These are phyloP conservation scores for Rhagologus leucostigma DNA, from an alignment of 2,113 vertebrate genomes.

Conservation along the genomic window DNA sequence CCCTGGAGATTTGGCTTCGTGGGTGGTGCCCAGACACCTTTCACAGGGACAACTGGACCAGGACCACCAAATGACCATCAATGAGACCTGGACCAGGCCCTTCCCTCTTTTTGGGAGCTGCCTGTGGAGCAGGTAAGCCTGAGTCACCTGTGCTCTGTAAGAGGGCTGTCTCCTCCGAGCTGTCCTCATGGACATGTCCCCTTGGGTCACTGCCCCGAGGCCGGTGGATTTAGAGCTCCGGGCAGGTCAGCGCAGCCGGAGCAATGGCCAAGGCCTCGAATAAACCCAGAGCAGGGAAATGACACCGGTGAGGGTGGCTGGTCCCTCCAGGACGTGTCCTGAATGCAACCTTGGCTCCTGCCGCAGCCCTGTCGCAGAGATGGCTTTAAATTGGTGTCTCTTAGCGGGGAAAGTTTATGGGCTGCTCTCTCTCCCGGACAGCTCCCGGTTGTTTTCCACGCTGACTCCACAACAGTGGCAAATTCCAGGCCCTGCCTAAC, in stretches of 20 bases:
- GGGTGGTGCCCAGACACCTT: background rate
- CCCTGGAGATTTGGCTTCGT: background rate
- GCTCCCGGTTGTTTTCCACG: background rate
- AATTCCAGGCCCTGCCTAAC: background rate
- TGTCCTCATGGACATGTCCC: background rate
- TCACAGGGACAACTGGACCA: background rate
- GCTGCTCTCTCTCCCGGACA: background rate
- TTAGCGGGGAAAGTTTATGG: background rate
- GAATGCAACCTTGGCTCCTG: background rate
- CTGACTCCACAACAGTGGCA: background rate
- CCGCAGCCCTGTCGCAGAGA: background rate
- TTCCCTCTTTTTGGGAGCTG: background rate
- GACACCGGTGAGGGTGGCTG: background rate
- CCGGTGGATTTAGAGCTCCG: conserved; percentile 17
- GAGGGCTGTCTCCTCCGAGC: background rate
- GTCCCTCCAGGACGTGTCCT: conserved; percentile 34
- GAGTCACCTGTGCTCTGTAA: background rate
- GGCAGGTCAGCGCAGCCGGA: background rate
- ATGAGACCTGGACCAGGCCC: background rate
- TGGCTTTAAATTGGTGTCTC: conserved; percentile 25
- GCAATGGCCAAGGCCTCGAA: background rate
- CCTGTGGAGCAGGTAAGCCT: background rate
- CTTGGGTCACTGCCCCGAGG: background rate
- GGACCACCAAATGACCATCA: background rate
- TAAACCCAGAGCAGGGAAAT: conserved; percentile 25